Conservation (phyloP, 2,797 vertebrate genomes). For the Monodelphis domestica region DNA sequence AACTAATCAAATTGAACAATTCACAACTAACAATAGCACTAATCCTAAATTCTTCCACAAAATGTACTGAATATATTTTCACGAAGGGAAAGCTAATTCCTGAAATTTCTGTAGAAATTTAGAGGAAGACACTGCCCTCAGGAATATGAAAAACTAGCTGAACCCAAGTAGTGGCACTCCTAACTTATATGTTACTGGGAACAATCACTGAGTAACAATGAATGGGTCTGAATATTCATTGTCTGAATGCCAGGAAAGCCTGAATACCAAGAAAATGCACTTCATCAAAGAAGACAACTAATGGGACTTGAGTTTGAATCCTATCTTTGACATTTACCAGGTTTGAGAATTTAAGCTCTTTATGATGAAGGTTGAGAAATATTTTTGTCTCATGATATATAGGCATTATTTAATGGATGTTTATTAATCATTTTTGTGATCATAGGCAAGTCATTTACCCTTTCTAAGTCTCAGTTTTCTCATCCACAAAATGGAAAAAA, state of each 20-base stretch:
- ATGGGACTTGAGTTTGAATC: not conserved
- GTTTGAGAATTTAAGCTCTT: not conserved
- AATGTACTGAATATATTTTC: not conserved
- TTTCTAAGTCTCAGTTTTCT: not conserved
- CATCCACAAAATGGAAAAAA: not conserved
- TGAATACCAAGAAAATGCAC: not conserved
- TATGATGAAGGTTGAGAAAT: not conserved
- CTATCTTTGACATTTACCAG: not conserved
- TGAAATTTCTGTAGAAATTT: not conserved
- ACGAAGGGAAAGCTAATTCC: not conserved
- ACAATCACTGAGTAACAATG: not conserved
- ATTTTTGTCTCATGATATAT: not conserved
- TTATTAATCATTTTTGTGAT: not conserved
- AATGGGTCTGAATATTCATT: not conserved
- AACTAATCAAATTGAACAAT: not conserved
- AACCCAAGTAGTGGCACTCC: not conserved
- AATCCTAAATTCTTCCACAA: not conserved
- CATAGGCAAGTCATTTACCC: not conserved
- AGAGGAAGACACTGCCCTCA: not conserved
- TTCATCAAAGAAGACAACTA: not conserved
- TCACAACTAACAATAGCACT: not conserved
- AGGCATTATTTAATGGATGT: not conserved
- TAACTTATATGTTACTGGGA: not conserved
- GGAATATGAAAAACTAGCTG: not conserved
- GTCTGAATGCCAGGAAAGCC: not conserved